phyloP scores from a whole-genome alignment of 2,888 invertebrate genomes.

The Eulithis prunata region DNA sequence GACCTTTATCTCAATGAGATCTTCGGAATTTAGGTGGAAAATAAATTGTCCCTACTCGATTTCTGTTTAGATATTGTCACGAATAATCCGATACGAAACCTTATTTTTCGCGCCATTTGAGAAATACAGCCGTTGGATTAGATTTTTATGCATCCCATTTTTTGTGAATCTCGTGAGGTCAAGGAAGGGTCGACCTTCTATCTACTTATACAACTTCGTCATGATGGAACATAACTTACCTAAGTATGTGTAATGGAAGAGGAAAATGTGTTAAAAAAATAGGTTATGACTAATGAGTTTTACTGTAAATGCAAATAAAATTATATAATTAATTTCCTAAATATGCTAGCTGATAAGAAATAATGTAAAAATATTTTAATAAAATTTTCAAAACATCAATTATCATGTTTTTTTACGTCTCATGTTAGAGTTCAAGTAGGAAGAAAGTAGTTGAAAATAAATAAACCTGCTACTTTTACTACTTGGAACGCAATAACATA shows the following conservation, averaged over 20 bases:
- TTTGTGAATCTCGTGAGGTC: constrained; percentile 27
- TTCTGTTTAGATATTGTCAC: constrained; percentile 27
- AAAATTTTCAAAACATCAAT: constrained; percentile 35
- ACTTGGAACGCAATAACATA: too few species aligned
- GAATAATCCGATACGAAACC: constrained; percentile 23
- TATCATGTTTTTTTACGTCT: too few species aligned
- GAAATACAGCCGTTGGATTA: constrained; percentile 29
- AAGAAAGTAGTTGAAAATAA: too few species aligned
- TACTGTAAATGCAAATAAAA: constrained; percentile 3
- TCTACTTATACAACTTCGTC: background rate
- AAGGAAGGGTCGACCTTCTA: constrained; percentile 28
- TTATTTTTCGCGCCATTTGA: constrained; percentile 37
- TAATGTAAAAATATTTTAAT: constrained; percentile 39
- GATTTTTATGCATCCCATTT: constrained; percentile 37
- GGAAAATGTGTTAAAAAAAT: too few species aligned
- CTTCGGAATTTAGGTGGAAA: constrained; percentile 26
- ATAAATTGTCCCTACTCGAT: constrained; percentile 21
- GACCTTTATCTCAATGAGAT: constrained; percentile 23
- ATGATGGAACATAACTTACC: too few species aligned
- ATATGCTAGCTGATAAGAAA: constrained; percentile 13
- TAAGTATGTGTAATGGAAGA: too few species aligned
- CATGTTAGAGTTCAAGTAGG: too few species aligned
- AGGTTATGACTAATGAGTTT: too few species aligned
- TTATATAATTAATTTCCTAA: constrained; percentile 3
- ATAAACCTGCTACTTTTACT: too few species aligned